Evolutionary conservation across 1,140 invertebrate genomes (phyloP), one percentile per base, ranked within the genome.

Genomic region (Temnothorax curvispinosus): DNA sequence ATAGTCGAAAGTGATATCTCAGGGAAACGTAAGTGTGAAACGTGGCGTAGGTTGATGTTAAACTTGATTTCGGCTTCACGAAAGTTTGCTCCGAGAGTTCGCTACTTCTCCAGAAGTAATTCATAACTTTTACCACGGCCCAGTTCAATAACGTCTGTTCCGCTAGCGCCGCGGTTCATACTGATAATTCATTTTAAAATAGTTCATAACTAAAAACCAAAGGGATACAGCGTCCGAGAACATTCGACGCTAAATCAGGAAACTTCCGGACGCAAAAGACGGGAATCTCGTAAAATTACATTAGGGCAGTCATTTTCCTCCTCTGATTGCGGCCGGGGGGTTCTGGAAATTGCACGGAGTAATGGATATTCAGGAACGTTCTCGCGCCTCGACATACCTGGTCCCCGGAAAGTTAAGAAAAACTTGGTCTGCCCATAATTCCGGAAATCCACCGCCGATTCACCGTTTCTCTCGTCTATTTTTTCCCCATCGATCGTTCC

Each of bases 151-250:
- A 75, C 80, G 69, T 84, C 69, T 35, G 80, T 60, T 74, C 80
- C 32, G 69, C 80, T 18, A 3, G 69, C 77, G 80, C 67, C 67
- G 69, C 77, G 80, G 80, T 84, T 84, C 80, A 84, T 84, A 84
- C 80, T 84, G 80, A 84, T 84, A 84, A 84, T 84, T 84, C 80
- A 84, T 84, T 84, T 84, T 84, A 74, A 75, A 84, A 84, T 72
- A 60, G 69, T 71, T 84, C 80, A 84, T 84, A 84, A 84, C 80
- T 84, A 84, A 84, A 84, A 84, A 72, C 80, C 80, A 84, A 84
- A 84, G 80, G 64, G 52, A 71, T 52, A 69, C 35, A 88, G 44
- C 84, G 84, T 72, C 65, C 65, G 65, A 67, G 72, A 75, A 77
- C 54, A 56, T 78, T 88, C 67, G 60, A 44, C 52, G 87, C 64